phyloP scores from a whole-genome alignment of 2,797 vertebrate species.

The Podarcis lilfordi region DNA sequence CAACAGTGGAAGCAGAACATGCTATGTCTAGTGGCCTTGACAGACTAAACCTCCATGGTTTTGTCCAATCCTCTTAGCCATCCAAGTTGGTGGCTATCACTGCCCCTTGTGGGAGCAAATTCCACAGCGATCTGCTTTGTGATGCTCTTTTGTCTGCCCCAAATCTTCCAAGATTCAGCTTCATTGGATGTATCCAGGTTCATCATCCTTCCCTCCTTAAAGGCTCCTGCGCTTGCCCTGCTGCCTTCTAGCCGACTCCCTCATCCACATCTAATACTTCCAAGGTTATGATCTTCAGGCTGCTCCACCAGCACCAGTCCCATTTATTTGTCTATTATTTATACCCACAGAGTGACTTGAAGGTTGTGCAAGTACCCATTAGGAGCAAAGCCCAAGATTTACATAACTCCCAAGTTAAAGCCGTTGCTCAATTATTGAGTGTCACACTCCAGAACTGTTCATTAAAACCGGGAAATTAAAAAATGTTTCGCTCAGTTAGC shows the following conservation, averaged over 20 bases:
- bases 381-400: neutral
- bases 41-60: neutral
- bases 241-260: neutral
- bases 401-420: neutral
- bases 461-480: conserved; percentile 8
- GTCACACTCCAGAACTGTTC: conserved; percentile 4
- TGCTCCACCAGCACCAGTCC: neutral
- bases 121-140: neutral
- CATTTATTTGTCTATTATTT: neutral
- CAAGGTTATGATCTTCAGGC: neutral
- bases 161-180: neutral
- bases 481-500: neutral
- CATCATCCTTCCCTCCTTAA: neutral
- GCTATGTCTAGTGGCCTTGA: neutral
- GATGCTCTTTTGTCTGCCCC: too few relatives aligned
- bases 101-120: neutral
- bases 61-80: neutral
- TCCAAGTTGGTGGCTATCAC: neutral
- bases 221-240: neutral
- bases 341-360: neutral
- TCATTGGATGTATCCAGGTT: neutral
- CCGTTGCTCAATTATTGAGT: neutral
- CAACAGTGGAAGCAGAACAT: too few relatives aligned
- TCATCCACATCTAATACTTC: neutral
- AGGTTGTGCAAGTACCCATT: neutral